Conservation (phyloP, 2,797 vertebrate species). For the Myotis myotis region DNA sequence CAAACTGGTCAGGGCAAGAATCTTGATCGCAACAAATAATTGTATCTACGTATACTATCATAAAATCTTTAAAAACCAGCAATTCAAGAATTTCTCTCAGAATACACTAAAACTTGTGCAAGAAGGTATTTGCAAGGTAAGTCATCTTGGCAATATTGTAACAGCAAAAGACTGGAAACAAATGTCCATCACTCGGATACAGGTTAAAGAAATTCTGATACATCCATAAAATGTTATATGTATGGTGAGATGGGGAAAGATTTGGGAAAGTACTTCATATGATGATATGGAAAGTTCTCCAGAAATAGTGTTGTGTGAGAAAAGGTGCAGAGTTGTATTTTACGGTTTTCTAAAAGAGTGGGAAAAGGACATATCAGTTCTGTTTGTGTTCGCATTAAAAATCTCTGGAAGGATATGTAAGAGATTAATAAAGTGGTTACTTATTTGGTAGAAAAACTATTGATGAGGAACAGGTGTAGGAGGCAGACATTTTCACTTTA, state of each 20-base stretch:
- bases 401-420: background rate
- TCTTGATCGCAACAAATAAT: background rate
- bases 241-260: background rate
- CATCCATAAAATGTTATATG: background rate
- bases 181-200: background rate
- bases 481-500: background rate
- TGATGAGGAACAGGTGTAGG: background rate
- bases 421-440: background rate
- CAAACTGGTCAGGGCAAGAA: too few relatives aligned
- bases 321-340: background rate
- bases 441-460: background rate
- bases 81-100: background rate
- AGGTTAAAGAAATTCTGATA: conserved; percentile 30
- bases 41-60: background rate
- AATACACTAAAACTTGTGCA: background rate
- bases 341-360: background rate
- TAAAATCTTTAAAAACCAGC: background rate
- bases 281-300: background rate
- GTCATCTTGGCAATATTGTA: background rate
- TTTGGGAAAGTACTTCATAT: background rate
- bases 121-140: background rate
- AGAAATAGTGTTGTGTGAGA: background rate
- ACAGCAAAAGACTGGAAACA: conserved; percentile 15
- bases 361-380: background rate
- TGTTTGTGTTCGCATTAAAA: background rate